These are phyloP conservation scores for Calliopum simillimum DNA, from an alignment of 2,888 invertebrate genomes.

Conservation along the genomic window DNA sequence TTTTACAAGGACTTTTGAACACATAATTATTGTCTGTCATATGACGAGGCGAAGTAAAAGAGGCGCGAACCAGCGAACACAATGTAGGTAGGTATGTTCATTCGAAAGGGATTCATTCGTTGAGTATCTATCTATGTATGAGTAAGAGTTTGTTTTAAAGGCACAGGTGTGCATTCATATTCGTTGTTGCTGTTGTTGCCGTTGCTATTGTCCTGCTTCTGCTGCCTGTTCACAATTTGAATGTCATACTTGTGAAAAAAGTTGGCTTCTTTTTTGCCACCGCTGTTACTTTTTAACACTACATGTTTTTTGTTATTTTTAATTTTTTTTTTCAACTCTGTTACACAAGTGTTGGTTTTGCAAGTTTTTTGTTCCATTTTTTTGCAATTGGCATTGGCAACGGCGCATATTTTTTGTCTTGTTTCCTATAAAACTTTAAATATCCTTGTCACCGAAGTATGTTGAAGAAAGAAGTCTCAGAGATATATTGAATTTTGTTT, in stretches of 20 bases:
- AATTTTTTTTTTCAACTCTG: not conserved
- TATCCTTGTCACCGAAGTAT: no score
- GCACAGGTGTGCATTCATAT: slow-evolving; percentile 26
- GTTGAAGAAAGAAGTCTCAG: no score
- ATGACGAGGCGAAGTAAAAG: slow-evolving; percentile 1
- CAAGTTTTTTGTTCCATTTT: not conserved
- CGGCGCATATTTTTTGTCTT: no score
- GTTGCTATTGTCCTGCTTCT: slow-evolving; percentile 1
- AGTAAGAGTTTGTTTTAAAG: not conserved
- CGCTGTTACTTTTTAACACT: not conserved
- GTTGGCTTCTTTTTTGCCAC: not conserved
- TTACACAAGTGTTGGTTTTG: not conserved
- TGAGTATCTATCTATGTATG: no score
- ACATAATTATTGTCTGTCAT: slow-evolving; percentile 22
- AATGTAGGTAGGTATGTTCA: no score
- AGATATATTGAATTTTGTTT: no score
- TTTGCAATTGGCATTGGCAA: slow-evolving; percentile 5
- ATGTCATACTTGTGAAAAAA: no score
- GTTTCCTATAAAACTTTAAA: no score
- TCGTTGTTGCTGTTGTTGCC: slow-evolving; percentile 1
- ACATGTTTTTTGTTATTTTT: slow-evolving; percentile 2
- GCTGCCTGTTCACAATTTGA: not conserved
- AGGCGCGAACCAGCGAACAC: not conserved
- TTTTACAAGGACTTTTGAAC: slow-evolving; percentile 26
- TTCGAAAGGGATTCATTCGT: no score